Percentiles rank a stretch among this genome's conserved stretches.
These are phyloP conservation scores for Apostichopus leukothele DNA, from an alignment of 53 echinoderm and acorn worm genomes.

Conservation along the genomic window DNA sequence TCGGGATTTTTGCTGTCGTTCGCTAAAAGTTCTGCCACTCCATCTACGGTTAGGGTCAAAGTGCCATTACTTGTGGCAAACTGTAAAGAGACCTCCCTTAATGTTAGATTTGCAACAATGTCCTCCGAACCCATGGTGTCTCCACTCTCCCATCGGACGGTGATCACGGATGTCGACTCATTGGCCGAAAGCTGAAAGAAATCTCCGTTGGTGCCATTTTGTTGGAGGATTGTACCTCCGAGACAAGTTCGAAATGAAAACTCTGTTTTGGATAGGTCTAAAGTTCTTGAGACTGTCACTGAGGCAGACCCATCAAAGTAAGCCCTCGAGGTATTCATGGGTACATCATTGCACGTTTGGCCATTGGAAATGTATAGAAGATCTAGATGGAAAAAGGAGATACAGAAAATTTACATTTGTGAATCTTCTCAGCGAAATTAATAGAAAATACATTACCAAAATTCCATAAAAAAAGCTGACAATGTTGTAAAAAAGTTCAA, in stretches of 20 bases:
- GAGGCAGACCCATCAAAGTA: slow-evolving; percentile 72
- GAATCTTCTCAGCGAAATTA: too few species aligned
- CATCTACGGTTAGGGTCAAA: neutral
- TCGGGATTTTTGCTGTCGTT: neutral
- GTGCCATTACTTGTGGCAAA: neutral
- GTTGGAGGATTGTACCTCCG: slow-evolving; percentile 70
- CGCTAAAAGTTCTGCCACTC: neutral
- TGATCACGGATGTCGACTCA: neutral
- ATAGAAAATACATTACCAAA: too few species aligned
- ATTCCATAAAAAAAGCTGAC: too few species aligned
- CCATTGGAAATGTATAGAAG: neutral
- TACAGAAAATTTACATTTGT: neutral
- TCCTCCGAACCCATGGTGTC: neutral
- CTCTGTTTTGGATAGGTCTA: neutral
- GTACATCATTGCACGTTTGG: slow-evolving; percentile 1
- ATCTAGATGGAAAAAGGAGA: neutral
- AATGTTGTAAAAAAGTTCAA: too few species aligned
- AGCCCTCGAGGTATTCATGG: slow-evolving; percentile 32
- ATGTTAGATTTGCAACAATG: neutral
- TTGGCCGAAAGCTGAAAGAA: slow-evolving; percentile 53
- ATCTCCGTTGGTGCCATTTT: slow-evolving; percentile 62
- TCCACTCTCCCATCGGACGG: neutral
- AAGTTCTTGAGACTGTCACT: slow-evolving; percentile 51
- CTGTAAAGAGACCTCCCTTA: neutral
- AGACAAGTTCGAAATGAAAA: slow-evolving; percentile 84